Evolutionary conservation across 2,113 vertebrate species (phyloP).

Genomic region (Patagioenas fasciata): DNA sequence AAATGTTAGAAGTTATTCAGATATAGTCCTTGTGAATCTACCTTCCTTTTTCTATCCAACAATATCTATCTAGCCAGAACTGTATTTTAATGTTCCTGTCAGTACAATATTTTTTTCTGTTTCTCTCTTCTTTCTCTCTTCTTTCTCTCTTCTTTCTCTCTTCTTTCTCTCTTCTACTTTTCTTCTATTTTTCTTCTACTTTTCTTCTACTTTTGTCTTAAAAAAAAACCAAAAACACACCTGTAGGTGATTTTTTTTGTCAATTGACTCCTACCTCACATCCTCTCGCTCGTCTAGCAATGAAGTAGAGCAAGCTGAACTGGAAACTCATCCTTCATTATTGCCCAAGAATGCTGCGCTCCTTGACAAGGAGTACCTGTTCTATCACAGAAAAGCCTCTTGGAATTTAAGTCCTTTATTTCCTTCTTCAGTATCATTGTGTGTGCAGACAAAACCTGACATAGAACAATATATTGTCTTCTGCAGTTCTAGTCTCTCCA

Average conservation of each 20-base stretch:
- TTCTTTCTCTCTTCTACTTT: too few species aligned
- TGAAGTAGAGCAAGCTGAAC: background rate
- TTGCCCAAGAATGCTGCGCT: background rate
- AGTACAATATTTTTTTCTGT: background rate
- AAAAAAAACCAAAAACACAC: too few species aligned
- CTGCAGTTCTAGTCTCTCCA: background rate
- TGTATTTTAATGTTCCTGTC: background rate
- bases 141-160: too few species aligned
- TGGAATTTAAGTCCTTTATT: background rate
- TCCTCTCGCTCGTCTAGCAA: background rate
- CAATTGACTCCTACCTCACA: background rate
- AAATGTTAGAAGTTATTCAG: background rate
- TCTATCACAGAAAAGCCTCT: background rate
- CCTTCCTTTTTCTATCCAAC: background rate
- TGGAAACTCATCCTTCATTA: background rate
- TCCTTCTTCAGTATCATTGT: background rate
- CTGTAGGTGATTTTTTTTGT: background rate
- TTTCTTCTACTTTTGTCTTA: background rate
- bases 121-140: too few species aligned
- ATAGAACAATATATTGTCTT: background rate
- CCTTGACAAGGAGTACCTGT: background rate
- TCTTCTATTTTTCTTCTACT: too few species aligned
- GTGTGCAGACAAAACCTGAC: background rate
- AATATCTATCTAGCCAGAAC: background rate
- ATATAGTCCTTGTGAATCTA: background rate